phyloP scores from a whole-genome alignment of 2,797 vertebrate genomes.

The Vultur gryphus region DNA sequence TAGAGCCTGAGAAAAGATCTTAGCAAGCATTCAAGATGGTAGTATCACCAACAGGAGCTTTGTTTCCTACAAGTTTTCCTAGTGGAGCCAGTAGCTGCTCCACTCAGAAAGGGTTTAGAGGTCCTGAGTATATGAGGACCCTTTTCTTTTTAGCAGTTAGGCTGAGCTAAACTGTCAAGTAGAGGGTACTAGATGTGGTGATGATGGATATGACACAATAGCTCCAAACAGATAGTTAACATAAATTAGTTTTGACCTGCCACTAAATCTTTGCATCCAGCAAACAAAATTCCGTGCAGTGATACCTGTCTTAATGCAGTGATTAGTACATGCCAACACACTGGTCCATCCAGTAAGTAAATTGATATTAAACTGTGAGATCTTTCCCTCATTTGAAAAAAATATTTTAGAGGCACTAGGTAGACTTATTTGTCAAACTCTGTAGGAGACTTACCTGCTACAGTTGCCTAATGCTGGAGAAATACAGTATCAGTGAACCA shows the following conservation, averaged over 20 bases:
- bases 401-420: neutral
- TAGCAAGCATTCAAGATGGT: neutral
- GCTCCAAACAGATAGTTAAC: neutral
- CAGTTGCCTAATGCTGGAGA: neutral
- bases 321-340: neutral
- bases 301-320: neutral
- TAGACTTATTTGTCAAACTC: neutral
- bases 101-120: neutral
- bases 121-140: neutral
- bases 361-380: neutral
- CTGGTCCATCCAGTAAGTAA: neutral
- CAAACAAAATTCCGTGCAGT: neutral
- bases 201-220: neutral
- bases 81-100: neutral
- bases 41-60: neutral
- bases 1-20: neutral
- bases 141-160: neutral
- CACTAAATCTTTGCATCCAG: neutral
- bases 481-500: neutral
- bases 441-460: neutral
- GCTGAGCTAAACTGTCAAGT: neutral
- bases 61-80: neutral
- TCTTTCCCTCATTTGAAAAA: neutral
- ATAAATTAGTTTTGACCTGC: neutral
- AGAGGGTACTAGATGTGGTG: neutral